Conservation (phyloP, 2,888 invertebrate genomes). For the Tineola bisselliella region DNA sequence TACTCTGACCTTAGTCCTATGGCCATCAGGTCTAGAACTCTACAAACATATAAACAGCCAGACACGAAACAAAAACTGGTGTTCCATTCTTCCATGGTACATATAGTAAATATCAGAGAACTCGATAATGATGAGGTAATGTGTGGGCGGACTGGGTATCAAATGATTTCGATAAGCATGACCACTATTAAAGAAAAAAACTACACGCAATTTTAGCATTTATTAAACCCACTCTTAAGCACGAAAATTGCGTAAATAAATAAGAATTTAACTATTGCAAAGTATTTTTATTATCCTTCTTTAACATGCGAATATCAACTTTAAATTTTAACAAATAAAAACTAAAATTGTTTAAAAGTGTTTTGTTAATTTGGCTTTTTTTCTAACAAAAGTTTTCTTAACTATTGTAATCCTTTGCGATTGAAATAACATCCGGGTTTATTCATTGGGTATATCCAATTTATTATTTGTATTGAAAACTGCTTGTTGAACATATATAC, state of each 20-base stretch:
- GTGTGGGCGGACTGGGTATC: not conserved
- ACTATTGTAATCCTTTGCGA: not conserved
- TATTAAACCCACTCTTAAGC: not conserved
- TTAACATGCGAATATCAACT: not conserved
- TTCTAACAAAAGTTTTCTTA: not conserved
- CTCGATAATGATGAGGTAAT: not conserved
- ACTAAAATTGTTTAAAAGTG: not conserved
- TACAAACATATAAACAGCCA: too few relatives aligned
- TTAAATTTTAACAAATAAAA: not conserved
- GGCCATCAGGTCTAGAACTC: too few relatives aligned
- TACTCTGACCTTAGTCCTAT: too few relatives aligned
- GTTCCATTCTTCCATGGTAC: too few relatives aligned
- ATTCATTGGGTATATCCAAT: not conserved
- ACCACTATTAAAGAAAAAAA: not conserved
- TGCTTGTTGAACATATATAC: not conserved
- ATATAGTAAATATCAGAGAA: not conserved
- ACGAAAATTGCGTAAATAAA: not conserved
- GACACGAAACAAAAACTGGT: too few relatives aligned
- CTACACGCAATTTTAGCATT: not conserved
- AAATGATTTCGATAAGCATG: not conserved
- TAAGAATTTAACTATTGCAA: not conserved
- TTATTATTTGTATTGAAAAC: not conserved
- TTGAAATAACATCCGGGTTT: not conserved
- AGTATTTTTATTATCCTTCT: not conserved
- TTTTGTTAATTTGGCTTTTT: not conserved